Percentiles rank a stretch among this genome's conserved stretches.
phyloP scores from a whole-genome alignment of 2,888 invertebrate genomes.

The Sphecodes monilicornis region DNA sequence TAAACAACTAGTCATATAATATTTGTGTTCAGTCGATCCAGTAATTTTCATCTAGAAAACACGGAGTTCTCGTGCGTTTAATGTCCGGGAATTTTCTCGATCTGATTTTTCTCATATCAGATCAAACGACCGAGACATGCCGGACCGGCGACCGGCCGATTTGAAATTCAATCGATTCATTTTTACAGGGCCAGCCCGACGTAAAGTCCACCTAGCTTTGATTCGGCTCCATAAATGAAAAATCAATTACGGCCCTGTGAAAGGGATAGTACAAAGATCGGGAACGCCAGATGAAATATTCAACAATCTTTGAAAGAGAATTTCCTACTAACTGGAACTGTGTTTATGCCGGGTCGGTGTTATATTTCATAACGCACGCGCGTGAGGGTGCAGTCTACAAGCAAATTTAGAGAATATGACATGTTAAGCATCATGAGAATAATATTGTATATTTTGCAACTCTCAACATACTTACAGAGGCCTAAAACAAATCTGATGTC shows the following conservation, averaged over 20 bases:
- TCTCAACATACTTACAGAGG: not conserved
- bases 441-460: not conserved
- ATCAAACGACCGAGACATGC: slow-evolving; percentile 62
- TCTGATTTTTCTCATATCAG: slow-evolving; percentile 74
- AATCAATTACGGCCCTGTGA: slow-evolving; percentile 29
- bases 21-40: slow-evolving; percentile 16
- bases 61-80: not conserved
- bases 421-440: not conserved
- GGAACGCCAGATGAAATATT: slow-evolving; percentile 21
- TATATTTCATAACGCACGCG: not conserved
- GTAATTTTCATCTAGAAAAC: slow-evolving; percentile 22
- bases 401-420: not conserved
- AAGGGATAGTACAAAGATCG: slow-evolving; percentile 42
- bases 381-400: not conserved
- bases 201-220: slow-evolving; percentile 36
- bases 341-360: not conserved
- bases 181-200: slow-evolving; percentile 54
- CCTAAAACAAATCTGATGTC: not conserved
- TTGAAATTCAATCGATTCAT: slow-evolving; percentile 72
- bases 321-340: slow-evolving; percentile 29
- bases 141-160: slow-evolving; percentile 48
- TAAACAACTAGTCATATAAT: slow-evolving; percentile 8
- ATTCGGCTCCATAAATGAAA: slow-evolving; percentile 42
- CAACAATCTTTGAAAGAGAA: slow-evolving; percentile 24
- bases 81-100: slow-evolving; percentile 1